Evolutionary conservation across 2,797 vertebrate genomes (phyloP).

Genomic region (Sebastes elongatus): DNA sequence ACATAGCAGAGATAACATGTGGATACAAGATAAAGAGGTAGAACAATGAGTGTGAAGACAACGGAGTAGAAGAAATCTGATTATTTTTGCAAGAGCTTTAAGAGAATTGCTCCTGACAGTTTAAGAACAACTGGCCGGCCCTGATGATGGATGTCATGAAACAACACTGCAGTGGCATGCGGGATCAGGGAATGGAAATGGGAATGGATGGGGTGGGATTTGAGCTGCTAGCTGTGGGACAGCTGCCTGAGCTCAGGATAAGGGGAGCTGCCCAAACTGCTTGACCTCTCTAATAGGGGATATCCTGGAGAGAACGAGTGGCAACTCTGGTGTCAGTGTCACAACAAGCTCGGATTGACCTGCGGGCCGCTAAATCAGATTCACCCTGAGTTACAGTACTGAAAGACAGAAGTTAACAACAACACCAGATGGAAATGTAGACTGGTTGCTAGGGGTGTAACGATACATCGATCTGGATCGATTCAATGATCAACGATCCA

Average conservation of each 20-base stretch:
- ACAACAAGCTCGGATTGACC: constrained; percentile 74
- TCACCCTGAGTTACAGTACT: constrained; percentile 41
- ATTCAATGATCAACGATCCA: too few species aligned
- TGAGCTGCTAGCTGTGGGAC: constrained; percentile 69
- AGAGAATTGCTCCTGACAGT: constrained; percentile 22
- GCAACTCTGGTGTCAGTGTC: constrained; percentile 72
- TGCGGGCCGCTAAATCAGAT: constrained; percentile 35
- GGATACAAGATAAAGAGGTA: not conserved
- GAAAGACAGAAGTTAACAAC: constrained; percentile 30
- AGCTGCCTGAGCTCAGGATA: constrained; percentile 80
- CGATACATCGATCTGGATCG: too few species aligned
- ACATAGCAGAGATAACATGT: constrained; percentile 26
- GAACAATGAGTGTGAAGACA: not conserved
- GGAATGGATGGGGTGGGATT: constrained; percentile 70
- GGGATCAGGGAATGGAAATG: constrained; percentile 67
- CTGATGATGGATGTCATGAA: constrained; percentile 62
- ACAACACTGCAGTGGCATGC: constrained; percentile 61
- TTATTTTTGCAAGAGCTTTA: constrained; percentile 27
- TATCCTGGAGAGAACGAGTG: constrained; percentile 75
- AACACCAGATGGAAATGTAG: not conserved
- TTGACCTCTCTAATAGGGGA: constrained; percentile 80
- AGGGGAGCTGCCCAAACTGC: constrained; percentile 70
- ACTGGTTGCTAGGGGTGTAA: too few species aligned
- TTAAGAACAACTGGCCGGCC: constrained; percentile 53
- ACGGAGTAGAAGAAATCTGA: constrained; percentile 8